Evolutionary conservation across 2,888 invertebrate genomes (phyloP).

Genomic region (Apamea anceps): DNA sequence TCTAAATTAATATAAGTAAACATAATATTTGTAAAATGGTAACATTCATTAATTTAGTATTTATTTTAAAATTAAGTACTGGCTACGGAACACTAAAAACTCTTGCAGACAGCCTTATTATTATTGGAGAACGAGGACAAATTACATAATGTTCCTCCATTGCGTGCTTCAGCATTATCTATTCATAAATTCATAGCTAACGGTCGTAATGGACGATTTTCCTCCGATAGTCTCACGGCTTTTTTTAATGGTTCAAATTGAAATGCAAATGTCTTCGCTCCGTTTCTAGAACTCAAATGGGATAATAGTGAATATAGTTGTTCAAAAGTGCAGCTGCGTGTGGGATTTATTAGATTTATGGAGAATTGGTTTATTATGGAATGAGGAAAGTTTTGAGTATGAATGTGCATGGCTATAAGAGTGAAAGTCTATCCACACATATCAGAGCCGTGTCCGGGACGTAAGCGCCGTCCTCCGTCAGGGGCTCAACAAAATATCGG

Average conservation of each 20-base stretch:
- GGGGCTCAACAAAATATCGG: too few species aligned
- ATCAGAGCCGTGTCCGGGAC: too few species aligned
- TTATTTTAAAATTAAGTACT: background rate
- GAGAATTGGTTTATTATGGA: constrained; percentile 5
- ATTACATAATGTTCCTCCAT: constrained; percentile 40
- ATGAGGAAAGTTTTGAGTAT: background rate
- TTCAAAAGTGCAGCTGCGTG: constrained; percentile 49
- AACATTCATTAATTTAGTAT: background rate
- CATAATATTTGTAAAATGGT: background rate
- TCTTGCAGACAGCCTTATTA: background rate
- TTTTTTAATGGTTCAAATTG: constrained; percentile 75
- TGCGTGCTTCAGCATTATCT: constrained; percentile 71
- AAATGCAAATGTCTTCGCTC: constrained; percentile 74
- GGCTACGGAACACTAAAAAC: background rate
- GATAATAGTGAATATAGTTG: constrained; percentile 45
- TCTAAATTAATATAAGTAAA: too few species aligned
- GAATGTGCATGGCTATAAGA: background rate
- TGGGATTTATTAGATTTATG: constrained; percentile 28
- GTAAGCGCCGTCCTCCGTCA: too few species aligned
- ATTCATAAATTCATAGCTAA: constrained; percentile 78
- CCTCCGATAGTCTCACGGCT: constrained; percentile 73
- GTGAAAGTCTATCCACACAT: too few species aligned
- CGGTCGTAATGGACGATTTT: constrained; percentile 72
- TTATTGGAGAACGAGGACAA: constrained; percentile 21
- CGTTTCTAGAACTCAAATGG: constrained; percentile 55